Evolutionary conservation across 2,888 invertebrate species (phyloP), one percentile per base, ranked within the genome.

Genomic region (Prostheceraeus crozeri): DNA sequence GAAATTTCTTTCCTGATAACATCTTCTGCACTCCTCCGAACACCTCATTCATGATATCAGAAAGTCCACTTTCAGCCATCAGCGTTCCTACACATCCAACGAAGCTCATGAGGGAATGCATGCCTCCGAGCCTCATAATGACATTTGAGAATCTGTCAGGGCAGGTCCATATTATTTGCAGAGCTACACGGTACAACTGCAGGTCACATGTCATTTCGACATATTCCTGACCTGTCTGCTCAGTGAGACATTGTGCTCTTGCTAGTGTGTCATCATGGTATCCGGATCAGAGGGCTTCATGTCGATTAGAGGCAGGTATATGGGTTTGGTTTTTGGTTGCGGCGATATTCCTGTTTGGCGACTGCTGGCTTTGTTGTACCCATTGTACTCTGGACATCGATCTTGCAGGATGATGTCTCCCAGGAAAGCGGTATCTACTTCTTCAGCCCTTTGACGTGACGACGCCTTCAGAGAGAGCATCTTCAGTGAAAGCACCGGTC

Each of bases 1-100:
- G 65, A 54, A 64, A 65, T 30, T 66, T 65, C 52, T 67, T 68
- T 3, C 66, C 66, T 19, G 58, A 33, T 6, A 68, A 56, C 67
- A 67, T 65, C 21, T 60, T 61, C 1, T 45, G 1, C 1, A 68
- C 65, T 3, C 66, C 64, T 19, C 61, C 66, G 64, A 65, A 66
- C 14, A 60, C 52, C n/a, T 61, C 23, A 3, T 56, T 23, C 19
- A 68, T 3, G 6, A 67, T 46, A 1, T 67, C 65, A 25, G 53
- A 57, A 0, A 68, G 58, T 1, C 66, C 67, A 61, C 57, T 64
- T 3, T 61, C 46, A n/a, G 62, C 59, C 66, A 67, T 64, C 28
- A 68, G 46, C 1, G 57, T 6, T 3, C 59, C 59, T 23, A 59
- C 23, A 14, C 54, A 60, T 11, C 58, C 59, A 25, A 33, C 10